phyloP scores from a whole-genome alignment of 35 echinoderm and acorn worm genomes.

The Apostichopus parvimensis region DNA sequence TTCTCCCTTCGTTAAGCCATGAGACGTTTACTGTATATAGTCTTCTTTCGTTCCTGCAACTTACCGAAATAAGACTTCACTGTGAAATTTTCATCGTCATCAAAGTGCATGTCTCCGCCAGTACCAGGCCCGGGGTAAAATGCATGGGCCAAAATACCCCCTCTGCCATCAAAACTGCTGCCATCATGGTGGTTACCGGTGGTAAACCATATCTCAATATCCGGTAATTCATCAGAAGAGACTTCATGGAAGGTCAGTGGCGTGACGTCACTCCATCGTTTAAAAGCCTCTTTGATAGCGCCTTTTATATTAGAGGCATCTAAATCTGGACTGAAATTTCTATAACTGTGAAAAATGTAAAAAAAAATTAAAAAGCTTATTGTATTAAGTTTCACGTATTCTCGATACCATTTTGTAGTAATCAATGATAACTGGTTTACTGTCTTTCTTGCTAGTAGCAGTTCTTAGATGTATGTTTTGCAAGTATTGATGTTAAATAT shows the following conservation, averaged over 20 bases:
- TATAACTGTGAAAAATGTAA: conserved; percentile 46
- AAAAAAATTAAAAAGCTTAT: no score
- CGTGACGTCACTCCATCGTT: conserved; percentile 93
- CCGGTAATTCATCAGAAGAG: neutral
- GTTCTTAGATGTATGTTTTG: no score
- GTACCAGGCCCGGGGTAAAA: conserved; percentile 35
- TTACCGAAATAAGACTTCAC: conserved; percentile 52
- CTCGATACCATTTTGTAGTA: no score
- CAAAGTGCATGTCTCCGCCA: conserved; percentile 55
- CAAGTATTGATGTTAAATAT: no score
- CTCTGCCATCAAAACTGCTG: conserved; percentile 22
- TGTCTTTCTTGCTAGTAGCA: no score
- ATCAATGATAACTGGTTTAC: no score
- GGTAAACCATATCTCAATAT: conserved; percentile 41
- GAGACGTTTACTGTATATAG: neutral
- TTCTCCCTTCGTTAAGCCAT: no score
- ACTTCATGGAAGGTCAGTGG: conserved; percentile 64
- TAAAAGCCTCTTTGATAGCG: conserved; percentile 62
- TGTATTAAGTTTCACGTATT: no score
- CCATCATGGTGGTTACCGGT: conserved; percentile 46
- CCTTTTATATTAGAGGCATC: conserved; percentile 11
- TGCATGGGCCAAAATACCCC: conserved; percentile 53
- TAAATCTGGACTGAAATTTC: conserved; percentile 79
- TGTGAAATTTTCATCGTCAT: conserved; percentile 58
- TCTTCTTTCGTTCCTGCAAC: neutral